Percentiles rank a stretch among this genome's conserved stretches.
Evolutionary conservation across 2,113 vertebrate species (phyloP).

Genomic region (Nannobrachium achirus): DNA sequence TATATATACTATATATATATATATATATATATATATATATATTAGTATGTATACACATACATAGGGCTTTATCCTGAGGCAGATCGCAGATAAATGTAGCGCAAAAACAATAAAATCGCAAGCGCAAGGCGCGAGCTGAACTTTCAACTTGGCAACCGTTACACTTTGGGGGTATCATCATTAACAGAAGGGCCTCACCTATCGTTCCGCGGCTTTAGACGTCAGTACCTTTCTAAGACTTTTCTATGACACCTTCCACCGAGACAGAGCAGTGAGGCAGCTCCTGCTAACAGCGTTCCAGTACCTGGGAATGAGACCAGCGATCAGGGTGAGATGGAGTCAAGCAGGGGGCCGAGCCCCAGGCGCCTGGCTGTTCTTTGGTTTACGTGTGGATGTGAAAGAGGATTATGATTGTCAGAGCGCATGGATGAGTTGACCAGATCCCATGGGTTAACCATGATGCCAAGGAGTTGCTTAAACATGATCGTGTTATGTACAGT

Average conservation of each 20-base stretch:
- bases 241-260: conserved; percentile 81
- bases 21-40: not conserved
- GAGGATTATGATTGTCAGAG: conserved; percentile 65
- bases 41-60: conserved; percentile 1
- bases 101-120: not conserved
- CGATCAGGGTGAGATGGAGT: conserved; percentile 4
- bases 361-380: conserved; percentile 48
- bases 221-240: conserved; percentile 75
- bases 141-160: conserved; percentile 51
- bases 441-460: conserved; percentile 34
- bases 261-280: conserved; percentile 81
- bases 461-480: no score
- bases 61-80: conserved; percentile 2
- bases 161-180: conserved; percentile 60
- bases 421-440: conserved; percentile 68
- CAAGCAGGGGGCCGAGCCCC: conserved; percentile 41
- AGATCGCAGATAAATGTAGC: conserved; percentile 5
- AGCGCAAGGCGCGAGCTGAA: not conserved
- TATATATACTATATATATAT: no score
- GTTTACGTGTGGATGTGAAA: conserved; percentile 62
- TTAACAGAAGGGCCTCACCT: conserved; percentile 73
- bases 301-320: conserved; percentile 74
- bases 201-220: conserved; percentile 71
- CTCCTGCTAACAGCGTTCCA: conserved; percentile 79
- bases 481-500: no score